Evolutionary conservation across 2,888 invertebrate species (phyloP).

Genomic region (Agrochola litura): DNA sequence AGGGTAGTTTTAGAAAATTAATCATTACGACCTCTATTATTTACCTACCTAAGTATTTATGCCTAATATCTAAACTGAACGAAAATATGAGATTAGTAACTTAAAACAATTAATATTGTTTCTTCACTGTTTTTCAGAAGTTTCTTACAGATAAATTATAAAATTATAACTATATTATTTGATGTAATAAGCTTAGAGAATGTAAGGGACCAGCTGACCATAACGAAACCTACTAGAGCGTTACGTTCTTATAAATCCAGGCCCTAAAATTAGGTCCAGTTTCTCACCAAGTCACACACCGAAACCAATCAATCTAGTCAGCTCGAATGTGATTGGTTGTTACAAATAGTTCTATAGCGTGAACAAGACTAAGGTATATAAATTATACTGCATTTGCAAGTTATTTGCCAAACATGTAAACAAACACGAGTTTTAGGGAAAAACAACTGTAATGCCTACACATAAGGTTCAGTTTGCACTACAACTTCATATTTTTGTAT

Average conservation of each 20-base stretch:
- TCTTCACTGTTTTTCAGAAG: background rate
- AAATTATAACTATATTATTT: background rate
- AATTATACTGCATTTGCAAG: too few relatives aligned
- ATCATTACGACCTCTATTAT: background rate
- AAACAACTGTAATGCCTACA: too few relatives aligned
- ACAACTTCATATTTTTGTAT: too few relatives aligned
- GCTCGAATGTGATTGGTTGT: slow-evolving; percentile 37
- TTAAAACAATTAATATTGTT: background rate
- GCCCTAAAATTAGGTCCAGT: background rate
- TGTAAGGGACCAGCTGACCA: slow-evolving; percentile 1
- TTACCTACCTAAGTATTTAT: background rate
- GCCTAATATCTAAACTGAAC: too few relatives aligned
- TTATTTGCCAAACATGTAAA: too few relatives aligned
- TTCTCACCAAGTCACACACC: slow-evolving; percentile 31
- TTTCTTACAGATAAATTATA: background rate
- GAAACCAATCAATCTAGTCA: slow-evolving; percentile 22
- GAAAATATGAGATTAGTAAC: background rate
- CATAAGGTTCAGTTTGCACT: too few relatives aligned
- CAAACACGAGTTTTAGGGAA: too few relatives aligned
- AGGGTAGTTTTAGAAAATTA: background rate
- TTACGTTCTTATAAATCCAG: slow-evolving; percentile 18
- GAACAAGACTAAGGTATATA: background rate
- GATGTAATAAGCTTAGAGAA: background rate
- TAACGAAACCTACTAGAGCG: background rate
- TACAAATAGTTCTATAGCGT: slow-evolving; percentile 20